Percentiles rank a stretch among this genome's conserved stretches.
phyloP scores from a whole-genome alignment of 2,113 vertebrate species.

The Butastur rufipennis region DNA sequence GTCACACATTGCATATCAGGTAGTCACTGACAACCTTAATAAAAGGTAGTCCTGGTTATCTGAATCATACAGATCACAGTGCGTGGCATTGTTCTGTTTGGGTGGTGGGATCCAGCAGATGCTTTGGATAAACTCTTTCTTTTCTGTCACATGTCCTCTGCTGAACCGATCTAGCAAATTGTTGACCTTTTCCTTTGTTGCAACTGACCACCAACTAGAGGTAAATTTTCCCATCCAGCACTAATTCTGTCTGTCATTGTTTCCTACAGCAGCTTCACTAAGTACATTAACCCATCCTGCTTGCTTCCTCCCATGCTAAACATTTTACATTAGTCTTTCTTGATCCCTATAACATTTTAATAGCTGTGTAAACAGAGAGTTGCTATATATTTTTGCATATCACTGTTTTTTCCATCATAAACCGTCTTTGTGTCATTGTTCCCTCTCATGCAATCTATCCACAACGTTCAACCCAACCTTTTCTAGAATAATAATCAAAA shows the following conservation, averaged over 20 bases:
- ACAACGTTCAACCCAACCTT: not conserved
- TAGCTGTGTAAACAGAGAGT: slow-evolving; percentile 37
- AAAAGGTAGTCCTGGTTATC: not conserved
- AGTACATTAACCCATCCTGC: slow-evolving; percentile 5
- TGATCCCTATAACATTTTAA: not conserved
- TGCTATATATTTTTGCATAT: not conserved
- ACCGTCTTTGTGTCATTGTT: not conserved
- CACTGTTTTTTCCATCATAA: not conserved
- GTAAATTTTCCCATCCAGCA: not conserved
- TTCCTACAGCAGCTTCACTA: slow-evolving; percentile 8
- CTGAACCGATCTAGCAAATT: not conserved
- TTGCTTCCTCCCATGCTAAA: not conserved
- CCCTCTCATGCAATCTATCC: not conserved
- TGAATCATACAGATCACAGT: not conserved
- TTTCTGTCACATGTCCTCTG: not conserved
- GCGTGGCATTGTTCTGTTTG: not conserved
- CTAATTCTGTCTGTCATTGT: not conserved
- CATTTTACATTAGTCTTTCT: slow-evolving; percentile 1
- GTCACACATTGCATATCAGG: not conserved
- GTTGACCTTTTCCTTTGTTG: not conserved
- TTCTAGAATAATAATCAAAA: not conserved
- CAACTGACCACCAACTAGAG: not conserved
- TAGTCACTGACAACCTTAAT: not conserved
- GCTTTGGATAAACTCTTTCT: not conserved
- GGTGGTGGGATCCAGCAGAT: not conserved